Evolutionary conservation across 2,888 invertebrate genomes (phyloP), one percentile per base, ranked within the genome.

Genomic region (Amblyjoppa fuscipennis): DNA sequence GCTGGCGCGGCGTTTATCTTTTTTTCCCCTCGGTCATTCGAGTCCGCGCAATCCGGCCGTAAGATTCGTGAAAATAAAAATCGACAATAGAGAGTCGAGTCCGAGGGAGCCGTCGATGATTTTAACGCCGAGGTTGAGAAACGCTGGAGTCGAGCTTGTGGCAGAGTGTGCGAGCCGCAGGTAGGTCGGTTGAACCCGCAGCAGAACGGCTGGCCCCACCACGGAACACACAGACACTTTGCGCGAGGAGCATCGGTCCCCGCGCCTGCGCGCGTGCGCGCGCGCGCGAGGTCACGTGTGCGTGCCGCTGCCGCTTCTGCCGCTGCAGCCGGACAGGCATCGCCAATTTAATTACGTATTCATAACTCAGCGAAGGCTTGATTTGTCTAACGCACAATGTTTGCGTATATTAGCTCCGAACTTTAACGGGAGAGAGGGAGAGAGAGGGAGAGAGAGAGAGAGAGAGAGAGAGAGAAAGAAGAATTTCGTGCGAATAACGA

Each of bases 131-230:
- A 77, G 64, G 85, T 87, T 91, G 92, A 90, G 91, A 90, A 82
- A 87, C 92, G 76, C 91, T 91, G 91, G 13, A 38, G 13, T 28
- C 61, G 81, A 76, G 76, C 69, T 75, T 59, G 80, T 83, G 81
- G 87, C 74, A 74, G 68, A 88, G 88, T 84, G 89, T 87, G 88
- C 90, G 90, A 88, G 89, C 86, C 89, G 90, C 92, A 92, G 93
- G 92, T 92, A 92, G 92, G 90, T 92, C 89, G 91, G 90, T 89
- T 89, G 92, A 92, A 91, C 91, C 89, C 89, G 89, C 91, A 81
- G 77, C 76, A 81, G 74, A 38, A 86, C 71, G 73, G 80, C 61
- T 85, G 89, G 88, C 81, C 92, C 92, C 92, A 92, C 90, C 88
- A 90, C 89, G 91, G 90, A 92, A 91, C 90, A 91, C 90, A 91